Percentiles rank a stretch among this genome's conserved stretches.
Conservation (phyloP, 2,888 invertebrate genomes). For the Smittia aterrima region DNA sequence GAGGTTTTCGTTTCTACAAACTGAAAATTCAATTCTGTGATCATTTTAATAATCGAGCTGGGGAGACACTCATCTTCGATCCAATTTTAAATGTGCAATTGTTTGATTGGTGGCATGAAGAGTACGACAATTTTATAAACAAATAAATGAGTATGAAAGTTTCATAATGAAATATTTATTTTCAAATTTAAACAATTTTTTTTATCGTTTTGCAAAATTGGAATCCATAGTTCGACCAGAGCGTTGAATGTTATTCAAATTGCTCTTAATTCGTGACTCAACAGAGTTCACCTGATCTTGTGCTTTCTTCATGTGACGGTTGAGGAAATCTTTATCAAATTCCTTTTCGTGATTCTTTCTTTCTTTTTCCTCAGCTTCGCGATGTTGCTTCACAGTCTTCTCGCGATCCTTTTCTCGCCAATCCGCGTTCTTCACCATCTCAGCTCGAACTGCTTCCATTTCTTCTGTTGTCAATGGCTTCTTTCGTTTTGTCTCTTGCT, state of each 20-base stretch:
- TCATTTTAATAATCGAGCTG: neutral
- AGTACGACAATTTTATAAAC: neutral
- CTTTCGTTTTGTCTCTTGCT: neutral
- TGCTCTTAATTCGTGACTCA: conserved; percentile 81
- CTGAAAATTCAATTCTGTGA: conserved; percentile 13
- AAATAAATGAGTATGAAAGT: neutral
- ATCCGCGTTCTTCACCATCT: conserved; percentile 81
- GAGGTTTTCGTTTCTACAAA: neutral
- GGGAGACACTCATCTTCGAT: conserved; percentile 1
- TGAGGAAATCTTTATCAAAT: conserved; percentile 57
- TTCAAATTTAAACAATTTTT: neutral
- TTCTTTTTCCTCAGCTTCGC: conserved; percentile 57
- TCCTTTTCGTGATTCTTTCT: conserved; percentile 53
- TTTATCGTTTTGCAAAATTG: conserved; percentile 66
- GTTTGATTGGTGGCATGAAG: conserved; percentile 3
- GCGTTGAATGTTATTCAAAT: conserved; percentile 86
- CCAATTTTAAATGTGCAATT: neutral
- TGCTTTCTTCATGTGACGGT: conserved; percentile 52
- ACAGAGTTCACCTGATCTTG: conserved; percentile 67
- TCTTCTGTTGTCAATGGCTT: conserved; percentile 61
- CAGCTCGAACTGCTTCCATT: conserved; percentile 66
- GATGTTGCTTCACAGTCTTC: conserved; percentile 62
- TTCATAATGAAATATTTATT: conserved; percentile 3
- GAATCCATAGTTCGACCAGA: conserved; percentile 75
- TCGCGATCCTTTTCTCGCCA: conserved; percentile 67